Evolutionary conservation across 1,140 invertebrate species (phyloP), one percentile per base, ranked within the genome.

Genomic region (Catajapyx aquilonaris): DNA sequence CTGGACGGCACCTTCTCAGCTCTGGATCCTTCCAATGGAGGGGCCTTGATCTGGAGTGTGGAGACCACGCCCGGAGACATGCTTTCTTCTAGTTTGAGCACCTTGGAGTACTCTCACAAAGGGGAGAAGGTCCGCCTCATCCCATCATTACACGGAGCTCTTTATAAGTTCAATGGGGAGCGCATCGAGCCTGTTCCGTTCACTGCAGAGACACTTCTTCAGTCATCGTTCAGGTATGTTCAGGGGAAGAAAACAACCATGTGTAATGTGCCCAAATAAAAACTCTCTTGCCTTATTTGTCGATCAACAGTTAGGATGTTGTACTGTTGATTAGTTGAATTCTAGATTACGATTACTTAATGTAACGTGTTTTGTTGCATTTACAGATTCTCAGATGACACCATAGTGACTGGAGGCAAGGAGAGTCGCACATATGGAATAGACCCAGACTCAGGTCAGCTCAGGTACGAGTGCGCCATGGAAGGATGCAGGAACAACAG

Each of bases 161-260:
- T 96, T 5, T 96, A 88, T 56, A 81, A 78, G 53, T 83, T 88
- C 56, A 81, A 91, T 62, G 86, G 84, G 1, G 72, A 83, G 34
- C 76, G 68, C 47, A 70, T 95, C 36, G 80, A 93, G 59, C 69
- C 77, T 1, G 60, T 94, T 35, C 84, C 85, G 15, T 69, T 94
- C 40, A 74, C 75, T 34, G 75, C 81, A 0, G 85, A 91, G 37
- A 69, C 74, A 42, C 63, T 96, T 10, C 64, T 96, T 1, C 71
- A 73, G 39, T 77, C 79, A 3, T 60, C 85, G 1, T 79, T 78
- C 54, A 73, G 74, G 49, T 77, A 87, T 46, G 76, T 76, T 2
- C 79, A 90, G 52, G 76, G 87, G n/a, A n/a, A n/a, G n/a, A n/a
- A n/a, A n/a, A n/a, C n/a, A n/a, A n/a, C n/a, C n/a, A n/a, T n/a